These are phyloP conservation scores for Labeo calbasu DNA, from an alignment of 2,797 vertebrate species.

Conservation along the genomic window DNA sequence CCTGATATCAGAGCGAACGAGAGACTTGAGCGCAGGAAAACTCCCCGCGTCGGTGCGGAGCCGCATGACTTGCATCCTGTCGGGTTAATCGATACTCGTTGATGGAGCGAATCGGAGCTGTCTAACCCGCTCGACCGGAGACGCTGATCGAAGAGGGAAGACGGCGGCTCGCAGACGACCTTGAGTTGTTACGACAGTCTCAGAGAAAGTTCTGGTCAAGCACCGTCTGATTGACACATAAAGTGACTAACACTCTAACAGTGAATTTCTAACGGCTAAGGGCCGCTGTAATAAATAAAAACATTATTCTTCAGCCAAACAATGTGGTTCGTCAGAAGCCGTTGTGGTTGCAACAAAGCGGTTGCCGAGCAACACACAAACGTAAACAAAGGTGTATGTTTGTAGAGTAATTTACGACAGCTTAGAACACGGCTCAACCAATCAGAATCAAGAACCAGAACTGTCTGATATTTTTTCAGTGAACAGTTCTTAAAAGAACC, in stretches of 20 bases:
- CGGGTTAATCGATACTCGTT: conserved; percentile 35
- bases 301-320: no score
- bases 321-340: no score
- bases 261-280: no score
- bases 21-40: conserved; percentile 16
- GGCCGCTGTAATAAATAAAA: no score
- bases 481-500: no score
- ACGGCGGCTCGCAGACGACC: not conserved
- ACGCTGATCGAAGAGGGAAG: conserved; percentile 24
- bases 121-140: not conserved
- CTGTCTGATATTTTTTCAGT: no score
- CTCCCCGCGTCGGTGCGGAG: conserved; percentile 6
- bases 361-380: no score
- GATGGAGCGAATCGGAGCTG: conserved; percentile 40
- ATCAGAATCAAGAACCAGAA: no score
- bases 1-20: conserved; percentile 1
- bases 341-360: no score
- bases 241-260: not conserved
- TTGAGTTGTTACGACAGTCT: not conserved
- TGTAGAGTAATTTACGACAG: no score
- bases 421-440: no score
- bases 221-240: not conserved
- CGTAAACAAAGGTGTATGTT: no score
- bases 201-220: not conserved
- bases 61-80: conserved; percentile 20